phyloP scores from a whole-genome alignment of 2,113 vertebrate species.

The Leucoraja erinaceus region DNA sequence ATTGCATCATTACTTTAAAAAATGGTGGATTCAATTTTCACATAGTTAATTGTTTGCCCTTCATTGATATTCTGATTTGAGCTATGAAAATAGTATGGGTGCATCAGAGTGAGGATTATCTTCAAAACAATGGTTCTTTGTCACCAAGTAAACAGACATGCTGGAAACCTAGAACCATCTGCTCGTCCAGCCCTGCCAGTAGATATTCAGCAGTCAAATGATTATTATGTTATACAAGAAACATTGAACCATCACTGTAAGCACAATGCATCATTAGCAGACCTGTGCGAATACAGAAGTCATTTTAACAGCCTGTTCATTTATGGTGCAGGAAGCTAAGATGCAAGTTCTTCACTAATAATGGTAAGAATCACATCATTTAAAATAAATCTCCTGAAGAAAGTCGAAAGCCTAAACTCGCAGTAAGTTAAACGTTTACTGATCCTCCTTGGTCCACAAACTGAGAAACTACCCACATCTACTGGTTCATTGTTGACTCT shows the following conservation, averaged over 20 bases:
- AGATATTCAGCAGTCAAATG: background rate
- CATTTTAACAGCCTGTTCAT: background rate
- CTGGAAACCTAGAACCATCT: background rate
- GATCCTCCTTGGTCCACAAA: background rate
- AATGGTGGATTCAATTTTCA: background rate
- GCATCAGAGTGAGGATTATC: background rate
- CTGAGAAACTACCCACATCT: background rate
- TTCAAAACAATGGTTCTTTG: background rate
- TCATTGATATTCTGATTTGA: background rate
- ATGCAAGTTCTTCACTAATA: background rate
- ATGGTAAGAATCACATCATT: background rate
- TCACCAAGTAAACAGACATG: background rate
- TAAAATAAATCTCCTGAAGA: background rate
- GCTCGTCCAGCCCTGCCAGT: background rate
- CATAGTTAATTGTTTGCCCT: background rate
- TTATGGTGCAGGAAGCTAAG: background rate
- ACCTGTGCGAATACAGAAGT: background rate
- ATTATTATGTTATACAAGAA: background rate
- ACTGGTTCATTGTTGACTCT: background rate
- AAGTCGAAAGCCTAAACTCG: background rate
- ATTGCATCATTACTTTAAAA: background rate
- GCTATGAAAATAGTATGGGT: background rate
- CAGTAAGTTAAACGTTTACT: background rate
- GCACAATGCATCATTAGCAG: background rate
- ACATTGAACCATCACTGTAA: background rate